These are phyloP conservation scores for Pomacea canaliculata DNA, from an alignment of 2,888 invertebrate genomes.

Conservation along the genomic window DNA sequence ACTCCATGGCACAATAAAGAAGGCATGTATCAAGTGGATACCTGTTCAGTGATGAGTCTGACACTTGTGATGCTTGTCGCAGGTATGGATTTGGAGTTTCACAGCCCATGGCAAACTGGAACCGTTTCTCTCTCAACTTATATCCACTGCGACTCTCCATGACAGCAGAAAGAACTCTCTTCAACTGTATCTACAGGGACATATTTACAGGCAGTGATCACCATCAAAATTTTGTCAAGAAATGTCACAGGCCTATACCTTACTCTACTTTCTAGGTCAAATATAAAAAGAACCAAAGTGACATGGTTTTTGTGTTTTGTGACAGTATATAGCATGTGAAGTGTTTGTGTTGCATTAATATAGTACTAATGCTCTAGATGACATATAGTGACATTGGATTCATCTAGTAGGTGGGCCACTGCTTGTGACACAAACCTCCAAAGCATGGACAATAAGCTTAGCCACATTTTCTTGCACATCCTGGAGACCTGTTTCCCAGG, in stretches of 20 bases:
- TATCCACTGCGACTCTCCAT: conserved; percentile 86
- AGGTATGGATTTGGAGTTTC: conserved; percentile 86
- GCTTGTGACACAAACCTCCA: conserved; percentile 73
- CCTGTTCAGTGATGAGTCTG: conserved; percentile 72
- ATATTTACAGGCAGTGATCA: background rate
- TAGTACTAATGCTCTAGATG: too few relatives aligned
- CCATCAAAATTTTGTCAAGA: background rate
- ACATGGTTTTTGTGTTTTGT: too few relatives aligned
- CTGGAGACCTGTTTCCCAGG: conserved; percentile 90
- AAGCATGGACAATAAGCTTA: conserved; percentile 84
- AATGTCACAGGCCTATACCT: background rate
- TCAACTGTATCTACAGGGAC: conserved; percentile 78
- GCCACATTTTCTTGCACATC: conserved; percentile 84
- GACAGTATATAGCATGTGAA: too few relatives aligned
- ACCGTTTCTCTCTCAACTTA: conserved; percentile 80
- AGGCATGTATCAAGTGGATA: conserved; percentile 25
- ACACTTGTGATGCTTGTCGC: conserved; percentile 74
- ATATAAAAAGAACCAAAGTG: too few relatives aligned
- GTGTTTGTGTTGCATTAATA: too few relatives aligned
- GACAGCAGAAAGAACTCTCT: conserved; percentile 84
- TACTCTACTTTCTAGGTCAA: too few relatives aligned
- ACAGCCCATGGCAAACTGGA: conserved; percentile 84
- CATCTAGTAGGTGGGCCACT: too few relatives aligned
- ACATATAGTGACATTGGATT: too few relatives aligned
- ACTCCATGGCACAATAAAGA: too few relatives aligned